Conservation (phyloP, 2,888 invertebrate genomes). For the Limnephilus auricula region DNA sequence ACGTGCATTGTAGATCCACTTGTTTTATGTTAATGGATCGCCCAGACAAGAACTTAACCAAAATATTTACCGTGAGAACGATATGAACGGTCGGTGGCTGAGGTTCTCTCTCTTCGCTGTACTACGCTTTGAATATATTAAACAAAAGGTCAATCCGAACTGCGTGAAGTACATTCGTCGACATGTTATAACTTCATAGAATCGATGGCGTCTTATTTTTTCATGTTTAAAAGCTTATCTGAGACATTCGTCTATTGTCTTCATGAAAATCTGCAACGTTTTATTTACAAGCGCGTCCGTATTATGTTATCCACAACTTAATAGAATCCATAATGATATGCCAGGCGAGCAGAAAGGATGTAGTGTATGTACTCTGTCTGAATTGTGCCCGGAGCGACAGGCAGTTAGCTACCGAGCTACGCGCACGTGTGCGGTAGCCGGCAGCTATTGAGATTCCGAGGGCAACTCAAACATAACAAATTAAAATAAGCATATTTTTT, state of each 20-base stretch:
- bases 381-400: slow-evolving; percentile 19
- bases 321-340: neutral
- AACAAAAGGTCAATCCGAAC: slow-evolving; percentile 42
- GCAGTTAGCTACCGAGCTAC: slow-evolving; percentile 60
- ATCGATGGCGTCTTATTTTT: slow-evolving; percentile 25
- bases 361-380: slow-evolving; percentile 11
- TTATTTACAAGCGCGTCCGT: neutral
- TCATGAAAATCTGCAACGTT: neutral
- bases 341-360: slow-evolving; percentile 41
- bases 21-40: slow-evolving; percentile 60
- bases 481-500: neutral
- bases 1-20: slow-evolving; percentile 53
- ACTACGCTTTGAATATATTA: slow-evolving; percentile 49
- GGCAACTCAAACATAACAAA: neutral
- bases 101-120: slow-evolving; percentile 25
- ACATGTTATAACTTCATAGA: slow-evolving; percentile 34
- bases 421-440: slow-evolving; percentile 64
- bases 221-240: neutral
- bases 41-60: slow-evolving; percentile 42
- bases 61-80: slow-evolving; percentile 49
- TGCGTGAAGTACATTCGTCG: slow-evolving; percentile 9
- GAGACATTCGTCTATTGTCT: neutral
- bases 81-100: slow-evolving; percentile 36
- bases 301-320: neutral
- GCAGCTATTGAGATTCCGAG: slow-evolving; percentile 38